A percentile compares a stretch with the other conserved stretches of the same genome.
Conservation (phyloP, 92 coral and sea anemone species). For the Muricea muricata region DNA sequence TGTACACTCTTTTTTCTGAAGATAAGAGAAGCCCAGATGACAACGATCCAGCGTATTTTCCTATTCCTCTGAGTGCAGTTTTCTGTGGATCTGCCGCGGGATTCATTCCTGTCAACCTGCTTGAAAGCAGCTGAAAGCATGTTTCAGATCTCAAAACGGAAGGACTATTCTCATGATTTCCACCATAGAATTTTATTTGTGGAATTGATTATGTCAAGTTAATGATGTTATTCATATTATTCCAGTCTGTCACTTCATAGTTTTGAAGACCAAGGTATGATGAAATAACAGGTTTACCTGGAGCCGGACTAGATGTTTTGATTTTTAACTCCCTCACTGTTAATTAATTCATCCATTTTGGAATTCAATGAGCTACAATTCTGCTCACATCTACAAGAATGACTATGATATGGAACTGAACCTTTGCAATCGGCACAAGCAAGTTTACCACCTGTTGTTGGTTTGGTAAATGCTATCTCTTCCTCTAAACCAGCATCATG, state of each 20-base stretch:
- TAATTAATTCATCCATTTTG: slow-evolving; percentile 13
- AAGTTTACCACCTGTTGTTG: not conserved
- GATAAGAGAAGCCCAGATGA: slow-evolving; percentile 4
- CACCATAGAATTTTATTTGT: slow-evolving; percentile 14
- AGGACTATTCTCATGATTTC: slow-evolving; percentile 16
- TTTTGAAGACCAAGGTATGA: not conserved
- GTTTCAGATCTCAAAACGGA: slow-evolving; percentile 1
- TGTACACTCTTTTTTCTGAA: slow-evolving; percentile 9
- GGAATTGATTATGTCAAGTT: not conserved
- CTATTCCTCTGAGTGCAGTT: slow-evolving; percentile 9
- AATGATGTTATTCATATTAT: not conserved
- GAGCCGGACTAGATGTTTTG: not conserved
- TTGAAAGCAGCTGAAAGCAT: not conserved
- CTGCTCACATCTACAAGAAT: not conserved
- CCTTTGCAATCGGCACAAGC: not conserved
- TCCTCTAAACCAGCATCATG: not conserved
- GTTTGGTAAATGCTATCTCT: not conserved
- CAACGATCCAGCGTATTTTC: slow-evolving; percentile 14
- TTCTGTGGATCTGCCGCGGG: not conserved
- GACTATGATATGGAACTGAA: not conserved
- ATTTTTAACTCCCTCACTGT: not conserved
- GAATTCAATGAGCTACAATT: not conserved
- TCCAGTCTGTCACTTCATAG: not conserved
- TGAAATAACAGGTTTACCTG: not conserved
- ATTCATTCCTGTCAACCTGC: not conserved